phyloP scores from a whole-genome alignment of 2,888 invertebrate genomes.

The Monoplex corrugatus region DNA sequence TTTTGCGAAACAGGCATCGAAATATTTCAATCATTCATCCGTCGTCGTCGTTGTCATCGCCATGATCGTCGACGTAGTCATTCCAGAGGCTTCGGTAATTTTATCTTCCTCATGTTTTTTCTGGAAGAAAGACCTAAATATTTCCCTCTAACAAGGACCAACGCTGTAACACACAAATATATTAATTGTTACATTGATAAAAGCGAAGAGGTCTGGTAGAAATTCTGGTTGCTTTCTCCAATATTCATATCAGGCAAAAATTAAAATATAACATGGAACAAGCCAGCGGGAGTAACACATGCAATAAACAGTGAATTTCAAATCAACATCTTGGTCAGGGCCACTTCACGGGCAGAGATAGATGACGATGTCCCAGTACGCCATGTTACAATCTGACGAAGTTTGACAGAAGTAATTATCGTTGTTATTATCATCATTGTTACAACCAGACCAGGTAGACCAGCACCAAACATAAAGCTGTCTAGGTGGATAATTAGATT shows the following conservation, averaged over 20 bases:
- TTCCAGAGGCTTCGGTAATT: too few species aligned
- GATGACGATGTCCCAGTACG: conserved; percentile 17
- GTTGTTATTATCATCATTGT: not conserved
- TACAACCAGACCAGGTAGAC: not conserved
- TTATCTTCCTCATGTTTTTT: too few species aligned
- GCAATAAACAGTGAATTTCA: not conserved
- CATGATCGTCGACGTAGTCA: too few species aligned
- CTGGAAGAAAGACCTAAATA: too few species aligned
- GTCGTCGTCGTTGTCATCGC: too few species aligned
- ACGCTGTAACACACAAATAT: too few species aligned
- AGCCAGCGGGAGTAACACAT: not conserved
- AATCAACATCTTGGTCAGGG: conserved; percentile 36
- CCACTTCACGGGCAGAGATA: conserved; percentile 1
- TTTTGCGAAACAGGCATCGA: too few species aligned
- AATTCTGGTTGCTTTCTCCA: not conserved
- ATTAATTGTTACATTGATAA: too few species aligned
- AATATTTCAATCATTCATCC: too few species aligned
- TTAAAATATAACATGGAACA: not conserved
- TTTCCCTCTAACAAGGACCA: too few species aligned
- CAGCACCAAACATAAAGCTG: conserved; percentile 6
- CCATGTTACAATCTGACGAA: conserved; percentile 9
- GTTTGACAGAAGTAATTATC: not conserved
- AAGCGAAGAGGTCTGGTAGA: not conserved
- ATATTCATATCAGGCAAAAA: conserved; percentile 12
- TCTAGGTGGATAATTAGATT: not conserved